These are phyloP conservation scores for Pherbina coryleti DNA, from an alignment of 2,888 invertebrate species.

Conservation along the genomic window DNA sequence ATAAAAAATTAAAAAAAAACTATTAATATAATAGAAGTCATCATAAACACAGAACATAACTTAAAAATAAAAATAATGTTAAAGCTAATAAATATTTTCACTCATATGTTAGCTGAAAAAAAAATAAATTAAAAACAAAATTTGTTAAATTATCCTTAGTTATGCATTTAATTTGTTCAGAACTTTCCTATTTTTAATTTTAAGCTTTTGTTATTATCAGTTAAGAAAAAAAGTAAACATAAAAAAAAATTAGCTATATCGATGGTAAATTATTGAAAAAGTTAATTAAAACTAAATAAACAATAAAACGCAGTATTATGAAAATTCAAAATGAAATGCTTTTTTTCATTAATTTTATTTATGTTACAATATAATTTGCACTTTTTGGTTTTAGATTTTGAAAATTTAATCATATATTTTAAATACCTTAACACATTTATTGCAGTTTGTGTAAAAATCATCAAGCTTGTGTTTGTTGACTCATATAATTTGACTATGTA, in stretches of 20 bases:
- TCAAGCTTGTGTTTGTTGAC: too few relatives aligned
- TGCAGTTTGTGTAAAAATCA: not conserved
- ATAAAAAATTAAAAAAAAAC: too few relatives aligned
- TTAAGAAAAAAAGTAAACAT: not conserved
- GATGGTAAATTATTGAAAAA: constrained; percentile 3
- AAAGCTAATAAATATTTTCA: too few relatives aligned
- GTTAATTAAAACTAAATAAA: constrained; percentile 38
- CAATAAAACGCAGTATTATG: constrained; percentile 48
- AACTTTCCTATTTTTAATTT: not conserved
- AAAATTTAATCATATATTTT: not conserved
- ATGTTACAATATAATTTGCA: too few relatives aligned
- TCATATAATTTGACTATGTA: too few relatives aligned
- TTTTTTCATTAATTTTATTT: not conserved
- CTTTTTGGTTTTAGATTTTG: too few relatives aligned
- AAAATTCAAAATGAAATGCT: constrained; percentile 30
- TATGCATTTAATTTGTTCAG: not conserved
- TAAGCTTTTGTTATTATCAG: not conserved
- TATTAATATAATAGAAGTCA: too few relatives aligned
- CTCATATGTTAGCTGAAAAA: not conserved
- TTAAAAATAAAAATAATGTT: not conserved
- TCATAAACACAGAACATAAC: too few relatives aligned
- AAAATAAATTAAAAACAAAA: not conserved
- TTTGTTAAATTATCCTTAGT: not conserved
- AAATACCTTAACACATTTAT: too few relatives aligned
- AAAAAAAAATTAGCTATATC: not conserved